Percentiles rank a stretch among this genome's conserved stretches.
Conservation (phyloP, 64 coral and sea anemone species). For the Catalaphyllia jardinei region DNA sequence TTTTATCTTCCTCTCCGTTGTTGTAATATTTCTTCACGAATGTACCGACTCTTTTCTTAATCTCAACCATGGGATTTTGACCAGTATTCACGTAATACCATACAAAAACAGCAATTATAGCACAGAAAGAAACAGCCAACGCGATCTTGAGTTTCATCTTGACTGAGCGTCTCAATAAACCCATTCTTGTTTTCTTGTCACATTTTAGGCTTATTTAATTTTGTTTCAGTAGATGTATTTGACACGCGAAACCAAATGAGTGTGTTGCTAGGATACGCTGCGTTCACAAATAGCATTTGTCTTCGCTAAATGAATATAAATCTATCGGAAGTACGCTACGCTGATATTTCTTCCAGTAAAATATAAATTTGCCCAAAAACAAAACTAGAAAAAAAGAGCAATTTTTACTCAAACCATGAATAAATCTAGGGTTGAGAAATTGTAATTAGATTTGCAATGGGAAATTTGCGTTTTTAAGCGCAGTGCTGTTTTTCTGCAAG, state of each 20-base stretch:
- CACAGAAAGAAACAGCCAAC: background rate
- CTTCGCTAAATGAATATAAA: background rate
- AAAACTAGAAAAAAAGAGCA: too few species aligned
- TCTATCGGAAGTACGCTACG: background rate
- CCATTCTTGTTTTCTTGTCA: background rate
- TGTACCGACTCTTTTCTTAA: background rate
- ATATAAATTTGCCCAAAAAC: too few species aligned
- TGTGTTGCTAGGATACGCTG: background rate
- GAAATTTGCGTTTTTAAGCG: too few species aligned
- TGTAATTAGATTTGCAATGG: too few species aligned
- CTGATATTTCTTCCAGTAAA: background rate
- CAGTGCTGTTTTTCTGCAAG: too few species aligned
- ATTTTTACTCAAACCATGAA: too few species aligned
- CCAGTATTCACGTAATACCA: conserved; percentile 32
- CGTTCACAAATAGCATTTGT: conserved; percentile 16
- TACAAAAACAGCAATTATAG: background rate
- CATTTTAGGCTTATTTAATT: background rate
- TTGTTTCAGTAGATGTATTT: background rate
- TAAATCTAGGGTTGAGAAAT: too few species aligned
- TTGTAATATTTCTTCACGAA: background rate
- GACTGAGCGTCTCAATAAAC: background rate
- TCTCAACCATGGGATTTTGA: background rate
- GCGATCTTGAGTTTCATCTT: conserved; percentile 15
- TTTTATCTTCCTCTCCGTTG: background rate
- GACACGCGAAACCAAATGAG: background rate